Evolutionary conservation across 2,113 vertebrate genomes (phyloP).

Genomic region (Mesembrinibis cayennensis): DNA sequence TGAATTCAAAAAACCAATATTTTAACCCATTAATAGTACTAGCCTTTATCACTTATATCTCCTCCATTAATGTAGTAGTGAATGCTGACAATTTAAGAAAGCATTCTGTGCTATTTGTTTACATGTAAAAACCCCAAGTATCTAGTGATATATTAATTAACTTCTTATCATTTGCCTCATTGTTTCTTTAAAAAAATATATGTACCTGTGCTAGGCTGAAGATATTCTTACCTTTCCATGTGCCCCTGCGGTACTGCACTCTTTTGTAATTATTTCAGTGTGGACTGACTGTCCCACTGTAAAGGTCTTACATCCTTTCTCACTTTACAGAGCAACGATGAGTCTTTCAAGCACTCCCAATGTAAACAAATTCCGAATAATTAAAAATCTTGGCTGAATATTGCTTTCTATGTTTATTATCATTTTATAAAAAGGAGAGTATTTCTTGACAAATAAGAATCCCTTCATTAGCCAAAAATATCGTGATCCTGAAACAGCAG

Average conservation of each 20-base stretch:
- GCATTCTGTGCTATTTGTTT: not conserved
- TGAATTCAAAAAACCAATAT: not conserved
- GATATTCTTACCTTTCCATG: not conserved
- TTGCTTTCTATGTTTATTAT: not conserved
- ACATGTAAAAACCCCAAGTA: not conserved
- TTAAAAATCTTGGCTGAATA: not conserved
- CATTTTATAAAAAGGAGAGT: not conserved
- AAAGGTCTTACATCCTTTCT: not conserved
- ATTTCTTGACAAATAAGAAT: not conserved
- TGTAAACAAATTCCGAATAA: not conserved
- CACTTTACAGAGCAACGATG: not conserved
- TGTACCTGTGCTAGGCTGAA: not conserved
- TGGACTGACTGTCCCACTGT: not conserved
- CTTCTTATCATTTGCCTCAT: not conserved
- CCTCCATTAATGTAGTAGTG: not conserved
- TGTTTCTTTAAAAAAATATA: not conserved
- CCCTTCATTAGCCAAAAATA: not conserved
- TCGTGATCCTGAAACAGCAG: not conserved
- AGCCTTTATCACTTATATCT: not conserved
- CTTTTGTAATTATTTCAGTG: not conserved
- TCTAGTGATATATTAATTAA: not conserved
- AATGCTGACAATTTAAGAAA: not conserved
- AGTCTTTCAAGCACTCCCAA: not conserved
- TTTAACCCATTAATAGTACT: not conserved
- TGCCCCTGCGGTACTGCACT: not conserved